phyloP scores from a whole-genome alignment of 2,888 invertebrate genomes.

The Apamea epomidion region DNA sequence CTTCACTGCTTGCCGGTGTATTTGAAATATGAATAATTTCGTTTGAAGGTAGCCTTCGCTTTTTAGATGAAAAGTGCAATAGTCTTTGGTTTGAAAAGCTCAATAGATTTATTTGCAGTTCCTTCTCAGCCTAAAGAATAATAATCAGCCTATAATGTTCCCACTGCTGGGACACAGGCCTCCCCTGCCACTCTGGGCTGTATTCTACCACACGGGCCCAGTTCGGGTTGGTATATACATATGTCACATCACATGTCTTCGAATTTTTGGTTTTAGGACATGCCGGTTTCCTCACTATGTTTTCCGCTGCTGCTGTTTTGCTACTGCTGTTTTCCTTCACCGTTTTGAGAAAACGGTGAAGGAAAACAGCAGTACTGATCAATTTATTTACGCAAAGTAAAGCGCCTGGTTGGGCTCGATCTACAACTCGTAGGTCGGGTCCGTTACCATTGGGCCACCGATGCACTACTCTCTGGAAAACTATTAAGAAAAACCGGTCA shows the following conservation, averaged over 20 bases:
- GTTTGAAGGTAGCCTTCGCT: not conserved
- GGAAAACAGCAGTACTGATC: too few species aligned
- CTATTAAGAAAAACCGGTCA: too few species aligned
- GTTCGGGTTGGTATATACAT: not conserved
- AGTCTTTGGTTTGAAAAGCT: not conserved
- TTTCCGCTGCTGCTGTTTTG: too few species aligned
- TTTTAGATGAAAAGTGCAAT: not conserved
- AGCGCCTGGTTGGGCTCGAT: not conserved
- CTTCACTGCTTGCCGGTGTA: not conserved
- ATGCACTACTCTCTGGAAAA: not conserved
- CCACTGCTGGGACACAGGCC: not conserved
- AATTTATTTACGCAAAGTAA: not conserved
- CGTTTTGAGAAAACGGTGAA: too few species aligned
- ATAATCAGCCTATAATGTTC: not conserved
- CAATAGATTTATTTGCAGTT: not conserved
- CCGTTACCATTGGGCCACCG: not conserved
- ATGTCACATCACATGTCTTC: not conserved
- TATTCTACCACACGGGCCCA: not conserved
- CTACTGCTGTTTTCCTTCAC: too few species aligned
- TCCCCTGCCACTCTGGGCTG: too few species aligned
- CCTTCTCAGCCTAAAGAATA: too few species aligned
- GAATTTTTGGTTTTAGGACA: not conserved
- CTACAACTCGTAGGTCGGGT: not conserved
- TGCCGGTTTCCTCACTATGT: not conserved
- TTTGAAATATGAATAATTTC: slow-evolving; percentile 10